These are phyloP conservation scores for Wiebesia pumilae DNA, from an alignment of 1,140 invertebrate genomes.

Conservation along the genomic window DNA sequence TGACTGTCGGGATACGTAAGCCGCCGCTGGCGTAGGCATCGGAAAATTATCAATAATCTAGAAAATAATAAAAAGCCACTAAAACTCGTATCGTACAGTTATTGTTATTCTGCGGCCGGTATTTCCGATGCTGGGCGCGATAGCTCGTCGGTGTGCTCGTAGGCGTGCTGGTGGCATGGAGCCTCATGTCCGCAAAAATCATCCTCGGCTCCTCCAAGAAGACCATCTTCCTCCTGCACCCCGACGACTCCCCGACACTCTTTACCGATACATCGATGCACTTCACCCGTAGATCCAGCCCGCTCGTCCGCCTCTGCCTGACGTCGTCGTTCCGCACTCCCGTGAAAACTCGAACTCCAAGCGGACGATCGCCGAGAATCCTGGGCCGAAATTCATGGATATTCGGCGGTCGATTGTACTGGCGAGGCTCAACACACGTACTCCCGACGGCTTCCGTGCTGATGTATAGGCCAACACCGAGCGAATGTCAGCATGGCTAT, in stretches of 20 bases:
- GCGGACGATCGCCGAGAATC: not conserved
- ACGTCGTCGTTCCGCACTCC: not conserved
- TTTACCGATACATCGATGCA: constrained; percentile 63
- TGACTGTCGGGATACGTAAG: no score
- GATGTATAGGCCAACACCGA: constrained; percentile 64
- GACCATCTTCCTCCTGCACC: constrained; percentile 67
- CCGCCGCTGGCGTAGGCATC: no score
- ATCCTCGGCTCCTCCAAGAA: constrained; percentile 73
- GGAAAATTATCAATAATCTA: no score
- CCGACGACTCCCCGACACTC: constrained; percentile 17
- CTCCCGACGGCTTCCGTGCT: constrained; percentile 35
- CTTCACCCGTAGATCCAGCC: not conserved
- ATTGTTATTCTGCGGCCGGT: constrained; percentile 72
- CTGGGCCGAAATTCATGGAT: not conserved
- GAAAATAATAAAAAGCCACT: not conserved
- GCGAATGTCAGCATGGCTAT: constrained; percentile 64
- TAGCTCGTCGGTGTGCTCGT: constrained; percentile 67
- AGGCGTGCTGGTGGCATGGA: constrained; percentile 73
- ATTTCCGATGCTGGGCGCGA: constrained; percentile 63
- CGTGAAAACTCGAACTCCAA: not conserved
- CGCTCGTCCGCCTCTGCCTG: not conserved
- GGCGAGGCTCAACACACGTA: not conserved
- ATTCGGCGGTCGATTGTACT: not conserved
- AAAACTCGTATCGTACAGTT: constrained; percentile 65
- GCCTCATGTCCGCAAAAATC: constrained; percentile 73